Percentiles rank a stretch among this genome's conserved stretches.
Evolutionary conservation across 2,888 invertebrate species (phyloP).

Genomic region (Syrphus vitripennis): DNA sequence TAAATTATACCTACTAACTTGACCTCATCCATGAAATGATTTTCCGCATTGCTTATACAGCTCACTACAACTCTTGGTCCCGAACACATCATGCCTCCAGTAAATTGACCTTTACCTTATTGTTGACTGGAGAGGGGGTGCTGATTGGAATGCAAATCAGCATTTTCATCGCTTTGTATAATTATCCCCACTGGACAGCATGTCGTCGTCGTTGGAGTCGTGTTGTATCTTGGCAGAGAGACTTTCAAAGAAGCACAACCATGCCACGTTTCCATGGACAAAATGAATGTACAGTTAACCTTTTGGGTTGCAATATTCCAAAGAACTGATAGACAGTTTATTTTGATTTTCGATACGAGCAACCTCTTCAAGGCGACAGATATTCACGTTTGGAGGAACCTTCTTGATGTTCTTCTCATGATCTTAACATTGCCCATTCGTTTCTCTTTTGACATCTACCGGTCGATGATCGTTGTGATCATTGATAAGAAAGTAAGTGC

Average conservation of each 20-base stretch:
- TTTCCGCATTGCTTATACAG: constrained; percentile 44
- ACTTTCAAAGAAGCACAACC: background rate
- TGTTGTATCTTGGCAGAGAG: constrained; percentile 11
- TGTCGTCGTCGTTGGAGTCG: constrained; percentile 24
- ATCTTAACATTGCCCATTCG: constrained; percentile 36
- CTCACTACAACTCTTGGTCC: background rate
- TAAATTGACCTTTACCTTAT: constrained; percentile 34
- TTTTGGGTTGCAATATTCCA: constrained; percentile 21
- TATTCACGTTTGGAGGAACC: constrained; percentile 22
- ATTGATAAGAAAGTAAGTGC: constrained; percentile 31
- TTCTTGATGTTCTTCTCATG: constrained; percentile 7
- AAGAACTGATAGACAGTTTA: constrained; percentile 27
- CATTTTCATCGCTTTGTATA: constrained; percentile 46
- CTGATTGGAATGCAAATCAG: constrained; percentile 35
- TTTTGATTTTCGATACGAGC: background rate
- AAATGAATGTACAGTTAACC: constrained; percentile 50
- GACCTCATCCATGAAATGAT: constrained; percentile 35
- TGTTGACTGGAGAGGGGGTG: constrained; percentile 37
- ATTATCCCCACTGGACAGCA: constrained; percentile 41
- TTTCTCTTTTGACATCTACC: background rate
- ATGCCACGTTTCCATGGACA: constrained; percentile 12
- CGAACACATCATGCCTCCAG: constrained; percentile 13
- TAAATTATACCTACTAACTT: constrained; percentile 1
- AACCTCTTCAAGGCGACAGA: background rate
- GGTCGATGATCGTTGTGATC: constrained; percentile 25